phyloP scores from a whole-genome alignment of 2,888 invertebrate species.

The Margaritifera margaritifera region DNA sequence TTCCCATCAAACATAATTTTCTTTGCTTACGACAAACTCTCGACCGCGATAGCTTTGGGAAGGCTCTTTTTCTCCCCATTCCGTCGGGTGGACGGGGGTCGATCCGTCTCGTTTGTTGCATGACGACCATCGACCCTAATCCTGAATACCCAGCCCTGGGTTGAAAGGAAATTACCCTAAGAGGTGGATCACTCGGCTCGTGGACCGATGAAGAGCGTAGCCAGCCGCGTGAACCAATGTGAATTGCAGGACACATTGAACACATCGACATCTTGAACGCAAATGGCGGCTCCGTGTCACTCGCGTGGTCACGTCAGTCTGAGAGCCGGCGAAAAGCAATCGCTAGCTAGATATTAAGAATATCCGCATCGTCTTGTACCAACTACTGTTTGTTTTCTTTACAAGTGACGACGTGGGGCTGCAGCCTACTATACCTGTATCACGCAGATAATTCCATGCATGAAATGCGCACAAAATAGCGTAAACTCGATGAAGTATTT shows the following conservation, averaged over 20 bases:
- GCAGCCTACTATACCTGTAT: too few relatives aligned
- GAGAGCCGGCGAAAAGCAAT: slow-evolving; percentile 61
- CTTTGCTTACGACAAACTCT: background rate
- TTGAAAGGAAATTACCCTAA: slow-evolving; percentile 32
- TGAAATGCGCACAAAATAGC: too few relatives aligned
- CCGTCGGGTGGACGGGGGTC: background rate
- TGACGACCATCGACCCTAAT: background rate
- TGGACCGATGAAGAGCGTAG: slow-evolving; percentile 79
- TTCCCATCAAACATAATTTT: too few relatives aligned
- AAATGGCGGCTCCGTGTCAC: slow-evolving; percentile 76
- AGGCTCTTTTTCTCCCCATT: background rate
- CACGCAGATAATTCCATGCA: too few relatives aligned
- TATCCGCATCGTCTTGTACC: too few relatives aligned
- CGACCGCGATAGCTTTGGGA: background rate
- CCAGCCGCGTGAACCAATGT: slow-evolving; percentile 74
- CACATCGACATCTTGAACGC: slow-evolving; percentile 80
- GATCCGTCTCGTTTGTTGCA: slow-evolving; percentile 1
- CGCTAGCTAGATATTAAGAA: too few relatives aligned
- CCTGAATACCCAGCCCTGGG: too few relatives aligned
- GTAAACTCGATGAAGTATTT: too few relatives aligned
- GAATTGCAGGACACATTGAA: slow-evolving; percentile 75
- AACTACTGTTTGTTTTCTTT: too few relatives aligned
- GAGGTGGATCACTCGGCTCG: slow-evolving; percentile 77
- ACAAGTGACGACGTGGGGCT: too few relatives aligned
- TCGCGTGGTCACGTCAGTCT: slow-evolving; percentile 68